Evolutionary conservation across 2,113 vertebrate genomes (phyloP).

Genomic region (Scortum barcoo): DNA sequence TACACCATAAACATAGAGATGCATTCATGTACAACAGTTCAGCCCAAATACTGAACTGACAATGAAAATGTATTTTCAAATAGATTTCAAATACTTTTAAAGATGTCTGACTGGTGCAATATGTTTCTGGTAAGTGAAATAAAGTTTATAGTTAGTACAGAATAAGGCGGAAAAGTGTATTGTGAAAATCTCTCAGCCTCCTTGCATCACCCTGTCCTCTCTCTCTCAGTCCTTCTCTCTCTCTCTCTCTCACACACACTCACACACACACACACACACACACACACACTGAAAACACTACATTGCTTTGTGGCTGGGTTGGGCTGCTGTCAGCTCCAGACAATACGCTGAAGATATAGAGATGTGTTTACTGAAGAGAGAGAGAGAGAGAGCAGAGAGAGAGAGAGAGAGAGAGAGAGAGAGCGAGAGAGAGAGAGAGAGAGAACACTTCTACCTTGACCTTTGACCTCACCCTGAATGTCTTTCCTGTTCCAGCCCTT

Average conservation of each 20-base stretch:
- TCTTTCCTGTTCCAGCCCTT: conserved; percentile 1
- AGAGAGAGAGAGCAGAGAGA: conserved; percentile 11
- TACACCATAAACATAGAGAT: background rate
- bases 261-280: no score
- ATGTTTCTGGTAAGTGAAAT: background rate
- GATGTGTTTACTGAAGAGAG: conserved; percentile 74
- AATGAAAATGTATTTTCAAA: background rate
- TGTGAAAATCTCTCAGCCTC: background rate
- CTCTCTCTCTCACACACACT: background rate
- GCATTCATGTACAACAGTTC: background rate
- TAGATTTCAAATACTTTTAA: background rate
- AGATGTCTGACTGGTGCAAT: background rate
- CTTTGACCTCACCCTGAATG: conserved; percentile 41
- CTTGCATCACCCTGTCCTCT: conserved; percentile 6
- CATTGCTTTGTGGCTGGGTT: conserved; percentile 52
- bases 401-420: background rate
- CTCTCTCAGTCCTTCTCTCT: background rate
- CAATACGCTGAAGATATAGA: conserved; percentile 81
- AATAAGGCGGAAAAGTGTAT: background rate
- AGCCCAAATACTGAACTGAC: background rate
- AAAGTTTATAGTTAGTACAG: background rate
- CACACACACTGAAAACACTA: conserved; percentile 52
- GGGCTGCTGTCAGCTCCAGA: conserved; percentile 69
- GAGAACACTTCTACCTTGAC: conserved; percentile 14
- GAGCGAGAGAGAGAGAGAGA: background rate